Base-by-base conservation (phyloP, 2,888 invertebrate genomes). In the Apamea monoglypha region DNA sequence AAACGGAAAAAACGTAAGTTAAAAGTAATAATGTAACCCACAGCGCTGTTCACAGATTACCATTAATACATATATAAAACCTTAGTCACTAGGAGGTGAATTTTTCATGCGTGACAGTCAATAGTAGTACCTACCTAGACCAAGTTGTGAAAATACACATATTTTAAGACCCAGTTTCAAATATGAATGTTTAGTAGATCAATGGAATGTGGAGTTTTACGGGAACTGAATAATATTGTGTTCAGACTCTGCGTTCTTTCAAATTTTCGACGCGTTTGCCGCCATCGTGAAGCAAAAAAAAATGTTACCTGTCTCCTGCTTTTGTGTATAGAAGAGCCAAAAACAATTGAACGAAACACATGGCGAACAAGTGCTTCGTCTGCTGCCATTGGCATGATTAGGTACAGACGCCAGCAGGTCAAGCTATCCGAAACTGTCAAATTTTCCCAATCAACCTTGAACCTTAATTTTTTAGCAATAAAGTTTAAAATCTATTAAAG, bases 331-430 rank as follows among this genome's bases (percentile, higher is more conserved):
- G 16, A 69, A 63, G 32, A 40, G 21, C 40, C 16, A 61, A 69
- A 7, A 63, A 50, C 18, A 78, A 78, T n/a, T n/a, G 40, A 66
- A 21, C 7, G 16, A n/a, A n/a, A 69, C 78, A 69, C 29, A 50
- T 78, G 40, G 78, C 25, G 29, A 68, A 25, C 50, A 78, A 68
- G 29, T 78, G 66, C 16, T 29, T 32, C 2, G 29, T 50, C 7
- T 61, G 40, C 29, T 14, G 40, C 50, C 36, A 50, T 68, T 59
- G 40, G 18, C 18, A n/a, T 44, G 53, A 32, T 50, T 63, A 25
- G 18, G 1, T 18, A 47, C 36, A 3, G 36, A 36, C 36, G 36
- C 36, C 36, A 36, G 36, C 36, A 36, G 36, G 36, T 36, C 36
- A 0, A 36, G 36, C 36, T 36, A 36, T 4, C 36, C 36, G 36